Percentiles rank a stretch among this genome's conserved stretches.
phyloP scores from a whole-genome alignment of 2,797 vertebrate genomes.

The Clarias pachynema region DNA sequence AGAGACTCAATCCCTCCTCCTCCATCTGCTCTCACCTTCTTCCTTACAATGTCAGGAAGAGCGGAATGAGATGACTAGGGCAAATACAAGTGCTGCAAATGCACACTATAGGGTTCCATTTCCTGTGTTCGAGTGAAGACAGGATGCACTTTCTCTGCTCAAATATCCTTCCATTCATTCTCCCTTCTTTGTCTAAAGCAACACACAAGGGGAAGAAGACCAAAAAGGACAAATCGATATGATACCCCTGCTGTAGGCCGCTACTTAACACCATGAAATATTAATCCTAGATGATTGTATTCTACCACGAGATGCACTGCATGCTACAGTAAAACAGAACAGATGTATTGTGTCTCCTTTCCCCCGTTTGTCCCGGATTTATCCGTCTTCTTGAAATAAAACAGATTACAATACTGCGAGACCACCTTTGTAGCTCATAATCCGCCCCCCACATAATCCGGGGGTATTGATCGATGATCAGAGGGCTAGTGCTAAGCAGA shows the following conservation, averaged over 20 bases:
- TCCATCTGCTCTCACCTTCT: slow-evolving; percentile 39
- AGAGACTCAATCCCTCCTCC: slow-evolving; percentile 37
- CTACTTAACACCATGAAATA: slow-evolving; percentile 68
- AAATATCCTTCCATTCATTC: slow-evolving; percentile 55
- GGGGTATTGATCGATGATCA: slow-evolving; percentile 75
- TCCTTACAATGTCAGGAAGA: slow-evolving; percentile 45
- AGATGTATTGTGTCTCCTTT: slow-evolving; percentile 30
- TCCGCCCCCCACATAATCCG: slow-evolving; percentile 71
- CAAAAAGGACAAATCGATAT: slow-evolving; percentile 51
- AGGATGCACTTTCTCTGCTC: slow-evolving; percentile 41
- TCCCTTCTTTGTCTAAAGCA: slow-evolving; percentile 56
- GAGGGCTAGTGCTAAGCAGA: slow-evolving; percentile 51
- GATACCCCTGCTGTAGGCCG: slow-evolving; percentile 52
- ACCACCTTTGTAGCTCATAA: slow-evolving; percentile 75
- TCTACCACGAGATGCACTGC: slow-evolving; percentile 54
- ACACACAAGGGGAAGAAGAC: slow-evolving; percentile 49
- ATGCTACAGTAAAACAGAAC: slow-evolving; percentile 32
- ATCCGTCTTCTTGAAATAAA: slow-evolving; percentile 60
- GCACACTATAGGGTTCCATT: slow-evolving; percentile 54
- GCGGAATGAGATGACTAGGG: slow-evolving; percentile 50
- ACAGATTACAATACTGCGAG: slow-evolving; percentile 70
- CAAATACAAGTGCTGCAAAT: slow-evolving; percentile 53
- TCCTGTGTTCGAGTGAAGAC: slow-evolving; percentile 45
- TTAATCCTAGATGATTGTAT: slow-evolving; percentile 62
- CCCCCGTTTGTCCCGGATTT: slow-evolving; percentile 49